Conservation (phyloP, 2,888 invertebrate species). For the Bembecia ichneumoniformis region DNA sequence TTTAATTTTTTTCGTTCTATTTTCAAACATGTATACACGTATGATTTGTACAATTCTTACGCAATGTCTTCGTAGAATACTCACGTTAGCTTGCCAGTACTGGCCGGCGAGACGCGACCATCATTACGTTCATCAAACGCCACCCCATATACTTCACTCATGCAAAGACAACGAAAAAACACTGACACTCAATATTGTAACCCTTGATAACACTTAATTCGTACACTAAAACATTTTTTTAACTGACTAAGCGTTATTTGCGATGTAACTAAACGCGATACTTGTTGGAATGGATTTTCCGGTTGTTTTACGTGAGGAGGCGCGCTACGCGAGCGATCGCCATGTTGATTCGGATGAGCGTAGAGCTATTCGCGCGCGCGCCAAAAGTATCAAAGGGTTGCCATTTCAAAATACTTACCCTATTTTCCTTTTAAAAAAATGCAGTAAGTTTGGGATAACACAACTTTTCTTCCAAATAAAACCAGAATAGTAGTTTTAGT, state of each 20-base stretch:
- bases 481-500: no score
- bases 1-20: no score
- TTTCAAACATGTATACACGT: no score
- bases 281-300: constrained; percentile 24
- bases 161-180: constrained; percentile 52
- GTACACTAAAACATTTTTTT: constrained; percentile 54
- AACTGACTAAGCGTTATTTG: constrained; percentile 19
- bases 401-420: not conserved
- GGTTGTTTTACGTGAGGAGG: constrained; percentile 37
- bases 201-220: constrained; percentile 22
- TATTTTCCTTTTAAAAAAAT: not conserved
- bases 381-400: constrained; percentile 40
- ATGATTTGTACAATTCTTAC: no score
- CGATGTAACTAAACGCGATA: constrained; percentile 13
- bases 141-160: constrained; percentile 60
- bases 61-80: constrained; percentile 17
- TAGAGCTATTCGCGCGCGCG: constrained; percentile 63
- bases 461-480: no score
- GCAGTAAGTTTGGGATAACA: no score
- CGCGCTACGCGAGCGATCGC: constrained; percentile 54
- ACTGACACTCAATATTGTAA: constrained; percentile 38
- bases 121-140: constrained; percentile 44
- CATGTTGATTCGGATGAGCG: constrained; percentile 53
- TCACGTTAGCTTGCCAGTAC: constrained; percentile 67
- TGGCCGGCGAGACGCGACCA: constrained; percentile 63